Base-by-base conservation (phyloP, 2,888 invertebrate species). In the Ferdinandea cuprea region DNA sequence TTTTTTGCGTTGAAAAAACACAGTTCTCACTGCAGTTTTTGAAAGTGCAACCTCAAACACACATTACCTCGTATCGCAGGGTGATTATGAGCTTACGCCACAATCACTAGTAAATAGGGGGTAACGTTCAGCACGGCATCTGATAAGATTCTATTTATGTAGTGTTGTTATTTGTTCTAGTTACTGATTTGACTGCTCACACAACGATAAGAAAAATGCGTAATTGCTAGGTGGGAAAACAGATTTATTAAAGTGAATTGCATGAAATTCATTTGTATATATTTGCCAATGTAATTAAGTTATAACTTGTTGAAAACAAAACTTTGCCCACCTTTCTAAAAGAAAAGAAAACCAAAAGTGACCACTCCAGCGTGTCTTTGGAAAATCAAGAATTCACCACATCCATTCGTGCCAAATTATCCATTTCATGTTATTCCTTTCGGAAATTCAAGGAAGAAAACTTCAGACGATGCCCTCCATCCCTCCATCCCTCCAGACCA, bases 341-440 rank as follows among this genome's bases (percentile, higher is more conserved):
- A n/a, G n/a, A n/a, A n/a, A n/a, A n/a, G n/a, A n/a, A n/a, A n/a
- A n/a, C n/a, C 9, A 19, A 19, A 5, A 44, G 1, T 4, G 44
- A 21, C 44, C 9, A 44, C 44, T 19, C 17, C 5, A 6, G n/a
- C 40, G 90, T 0, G 89, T 72, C 13, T 15, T 50, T 17, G 3
- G 8, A 2, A 63, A 72, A 54, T 50, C 42, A 32, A 44, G n/a
- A 59, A 52, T 28, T 54, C 44, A 61, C 76, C 54, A 77, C 44
- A 54, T 32, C 25, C 58, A 66, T 66, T 77, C 63, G 32, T 63
- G 63, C 66, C 66, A 61, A 69, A 63, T 73, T 63, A 79, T 79
- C 66, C 66, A 66, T 79, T 66, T 61, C 30, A 68, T 66, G 59
- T 66, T 68, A 42, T 58, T 13, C 40, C 50, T 25, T 17, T 17